phyloP scores from a whole-genome alignment of 2,113 vertebrate genomes.

The Leuciscus idus region DNA sequence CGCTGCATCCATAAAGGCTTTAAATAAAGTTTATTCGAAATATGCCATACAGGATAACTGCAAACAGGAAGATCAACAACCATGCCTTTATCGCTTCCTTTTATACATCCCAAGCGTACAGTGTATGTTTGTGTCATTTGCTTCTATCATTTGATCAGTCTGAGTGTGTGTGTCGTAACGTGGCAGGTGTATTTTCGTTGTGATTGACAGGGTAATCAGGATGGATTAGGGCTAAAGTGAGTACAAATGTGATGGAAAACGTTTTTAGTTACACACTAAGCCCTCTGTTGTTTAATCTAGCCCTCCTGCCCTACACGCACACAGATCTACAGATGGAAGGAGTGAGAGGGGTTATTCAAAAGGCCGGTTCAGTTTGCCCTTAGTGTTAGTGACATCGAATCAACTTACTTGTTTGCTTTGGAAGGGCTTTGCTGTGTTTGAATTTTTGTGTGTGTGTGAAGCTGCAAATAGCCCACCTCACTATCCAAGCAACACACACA shows the following conservation, averaged over 20 bases:
- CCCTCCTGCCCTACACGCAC: slow-evolving; percentile 27
- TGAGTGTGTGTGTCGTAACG: slow-evolving; percentile 37
- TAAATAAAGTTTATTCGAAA: slow-evolving; percentile 53
- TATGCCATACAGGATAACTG: background rate
- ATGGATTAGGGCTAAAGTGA: slow-evolving; percentile 69
- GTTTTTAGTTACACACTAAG: slow-evolving; percentile 74
- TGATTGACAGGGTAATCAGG: slow-evolving; percentile 74
- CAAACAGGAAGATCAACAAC: slow-evolving; percentile 21
- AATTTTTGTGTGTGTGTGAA: background rate
- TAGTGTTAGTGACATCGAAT: slow-evolving; percentile 66
- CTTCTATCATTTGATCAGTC: slow-evolving; percentile 6
- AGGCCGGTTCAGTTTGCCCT: slow-evolving; percentile 35
- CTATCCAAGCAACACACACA: background rate
- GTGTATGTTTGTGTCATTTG: slow-evolving; percentile 1
- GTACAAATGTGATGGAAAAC: slow-evolving; percentile 76
- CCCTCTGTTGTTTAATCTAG: slow-evolving; percentile 38
- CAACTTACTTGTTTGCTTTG: slow-evolving; percentile 43
- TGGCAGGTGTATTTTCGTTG: slow-evolving; percentile 61
- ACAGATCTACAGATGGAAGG: slow-evolving; percentile 22
- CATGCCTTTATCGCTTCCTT: background rate
- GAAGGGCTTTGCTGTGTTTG: slow-evolving; percentile 15
- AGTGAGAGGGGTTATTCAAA: slow-evolving; percentile 23
- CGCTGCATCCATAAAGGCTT: slow-evolving; percentile 31
- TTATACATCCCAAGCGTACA: background rate
- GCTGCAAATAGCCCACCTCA: slow-evolving; percentile 19